Evolutionary conservation across 2,797 vertebrate species (phyloP).

Genomic region (Pangasius djambal): DNA sequence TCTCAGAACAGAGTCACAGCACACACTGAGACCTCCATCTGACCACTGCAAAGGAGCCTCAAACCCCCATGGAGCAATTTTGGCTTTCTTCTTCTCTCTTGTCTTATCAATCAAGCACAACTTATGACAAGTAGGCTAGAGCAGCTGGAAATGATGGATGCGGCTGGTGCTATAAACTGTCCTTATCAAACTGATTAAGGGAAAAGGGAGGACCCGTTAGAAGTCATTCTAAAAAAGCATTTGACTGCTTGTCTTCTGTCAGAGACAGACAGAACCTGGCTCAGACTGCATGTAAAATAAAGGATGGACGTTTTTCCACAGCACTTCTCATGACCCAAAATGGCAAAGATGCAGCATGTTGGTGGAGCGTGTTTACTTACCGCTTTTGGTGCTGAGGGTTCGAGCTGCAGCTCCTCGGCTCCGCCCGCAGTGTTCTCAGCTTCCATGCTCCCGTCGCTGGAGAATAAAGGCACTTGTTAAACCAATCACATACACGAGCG

Average conservation of each 20-base stretch:
- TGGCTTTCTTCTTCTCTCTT: slow-evolving; percentile 7
- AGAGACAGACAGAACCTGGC: background rate
- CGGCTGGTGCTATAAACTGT: background rate
- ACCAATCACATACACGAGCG: slow-evolving; percentile 67
- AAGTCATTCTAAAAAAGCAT: background rate
- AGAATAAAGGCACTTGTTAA: slow-evolving; percentile 73
- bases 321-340: background rate
- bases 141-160: background rate
- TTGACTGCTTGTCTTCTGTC: background rate
- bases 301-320: background rate
- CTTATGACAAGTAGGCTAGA: background rate
- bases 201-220: background rate
- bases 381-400: slow-evolving; percentile 68
- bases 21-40: slow-evolving; percentile 66
- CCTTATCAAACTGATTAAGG: background rate
- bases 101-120: background rate
- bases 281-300: background rate
- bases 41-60: slow-evolving; percentile 55
- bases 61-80: slow-evolving; percentile 32
- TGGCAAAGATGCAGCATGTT: slow-evolving; percentile 7
- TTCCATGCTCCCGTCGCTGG: slow-evolving; percentile 82
- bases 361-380: slow-evolving; percentile 76
- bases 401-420: slow-evolving; percentile 72
- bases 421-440: slow-evolving; percentile 75
- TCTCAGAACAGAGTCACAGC: slow-evolving; percentile 62